Evolutionary conservation across 92 coral and sea anemone genomes (phyloP).

Genomic region (Zoanthus gigantus): DNA sequence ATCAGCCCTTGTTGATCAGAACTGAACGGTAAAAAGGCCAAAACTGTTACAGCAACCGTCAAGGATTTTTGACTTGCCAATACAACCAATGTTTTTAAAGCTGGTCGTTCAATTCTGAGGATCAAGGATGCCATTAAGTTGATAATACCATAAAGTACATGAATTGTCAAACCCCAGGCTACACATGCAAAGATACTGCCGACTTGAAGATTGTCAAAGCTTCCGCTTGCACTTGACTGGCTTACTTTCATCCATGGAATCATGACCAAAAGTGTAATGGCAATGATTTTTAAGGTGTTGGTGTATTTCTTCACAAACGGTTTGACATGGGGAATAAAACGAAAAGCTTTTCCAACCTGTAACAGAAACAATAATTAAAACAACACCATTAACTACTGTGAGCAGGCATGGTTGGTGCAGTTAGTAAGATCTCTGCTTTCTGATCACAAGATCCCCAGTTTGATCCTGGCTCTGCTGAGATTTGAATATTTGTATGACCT

Average conservation of each 20-base stretch:
- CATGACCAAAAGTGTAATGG: conserved; percentile 76
- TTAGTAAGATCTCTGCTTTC: background rate
- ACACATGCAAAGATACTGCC: conserved; percentile 79
- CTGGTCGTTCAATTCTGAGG: conserved; percentile 72
- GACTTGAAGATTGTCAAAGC: conserved; percentile 70
- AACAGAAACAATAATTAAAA: background rate
- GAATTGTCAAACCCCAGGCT: conserved; percentile 92
- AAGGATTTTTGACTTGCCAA: conserved; percentile 94
- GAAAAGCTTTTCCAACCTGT: conserved; percentile 93
- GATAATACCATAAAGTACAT: conserved; percentile 71
- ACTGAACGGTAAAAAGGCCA: conserved; percentile 83
- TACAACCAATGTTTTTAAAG: conserved; percentile 78
- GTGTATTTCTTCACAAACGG: conserved; percentile 78
- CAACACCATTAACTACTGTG: background rate
- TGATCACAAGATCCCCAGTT: background rate
- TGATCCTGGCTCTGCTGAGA: no score
- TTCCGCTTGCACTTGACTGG: conserved; percentile 83
- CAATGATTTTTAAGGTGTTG: conserved; percentile 75
- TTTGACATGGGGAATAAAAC: conserved; percentile 77
- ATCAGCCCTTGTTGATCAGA: conserved; percentile 83
- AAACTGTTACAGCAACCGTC: conserved; percentile 84
- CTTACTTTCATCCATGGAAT: conserved; percentile 99
- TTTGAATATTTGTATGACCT: no score
- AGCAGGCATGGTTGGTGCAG: no score
- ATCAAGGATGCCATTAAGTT: conserved; percentile 66